Conservation (phyloP, 2,888 invertebrate species). For the Gymnocheta viridis region DNA sequence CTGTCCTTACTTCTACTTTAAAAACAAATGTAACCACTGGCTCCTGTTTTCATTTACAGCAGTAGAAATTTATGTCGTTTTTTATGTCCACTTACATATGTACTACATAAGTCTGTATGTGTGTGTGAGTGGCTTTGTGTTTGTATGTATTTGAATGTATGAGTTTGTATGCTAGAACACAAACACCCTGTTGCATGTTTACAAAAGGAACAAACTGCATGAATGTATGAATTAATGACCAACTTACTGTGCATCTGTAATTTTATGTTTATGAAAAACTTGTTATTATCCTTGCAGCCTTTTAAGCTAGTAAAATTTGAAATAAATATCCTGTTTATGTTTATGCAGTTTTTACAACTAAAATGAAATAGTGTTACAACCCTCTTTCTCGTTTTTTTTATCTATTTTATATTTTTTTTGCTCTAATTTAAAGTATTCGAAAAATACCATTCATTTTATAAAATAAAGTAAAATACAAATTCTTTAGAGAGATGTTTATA, state of each 20-base stretch:
- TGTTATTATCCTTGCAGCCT: conserved; percentile 17
- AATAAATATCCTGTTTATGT: conserved; percentile 50
- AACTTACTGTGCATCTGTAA: conserved; percentile 20
- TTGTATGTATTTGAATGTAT: background rate
- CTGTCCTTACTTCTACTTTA: background rate
- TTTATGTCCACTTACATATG: background rate
- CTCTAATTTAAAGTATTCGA: background rate
- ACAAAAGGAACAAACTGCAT: background rate
- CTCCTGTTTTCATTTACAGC: conserved; percentile 21
- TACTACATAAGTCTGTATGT: background rate
- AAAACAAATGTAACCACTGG: conserved; percentile 41
- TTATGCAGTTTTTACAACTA: conserved; percentile 44
- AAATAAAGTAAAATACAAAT: background rate
- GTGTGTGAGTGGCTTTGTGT: background rate
- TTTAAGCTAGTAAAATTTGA: conserved; percentile 9
- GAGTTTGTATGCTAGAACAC: background rate
- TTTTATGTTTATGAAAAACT: conserved; percentile 44
- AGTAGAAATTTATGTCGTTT: background rate
- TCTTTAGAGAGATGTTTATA: no score
- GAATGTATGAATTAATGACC: conserved; percentile 33
- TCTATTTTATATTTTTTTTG: background rate
- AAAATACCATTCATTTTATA: background rate
- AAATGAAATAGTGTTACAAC: conserved; percentile 42
- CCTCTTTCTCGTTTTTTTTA: background rate
- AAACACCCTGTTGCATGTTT: conserved; percentile 61